Conservation (phyloP, 1,140 invertebrate species). For the Eueides isabella region DNA sequence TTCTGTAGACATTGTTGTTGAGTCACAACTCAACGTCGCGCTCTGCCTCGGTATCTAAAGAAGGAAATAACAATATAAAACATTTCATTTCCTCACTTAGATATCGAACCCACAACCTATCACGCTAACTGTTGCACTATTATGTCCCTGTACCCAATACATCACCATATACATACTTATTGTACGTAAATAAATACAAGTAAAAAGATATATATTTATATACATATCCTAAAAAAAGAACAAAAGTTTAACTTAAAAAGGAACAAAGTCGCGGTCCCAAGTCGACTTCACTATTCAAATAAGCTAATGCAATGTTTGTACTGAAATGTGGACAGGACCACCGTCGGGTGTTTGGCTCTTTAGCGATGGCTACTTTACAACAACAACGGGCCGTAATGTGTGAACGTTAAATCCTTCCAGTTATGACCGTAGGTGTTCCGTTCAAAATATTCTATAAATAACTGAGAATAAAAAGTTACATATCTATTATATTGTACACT, state of each 20-base stretch:
- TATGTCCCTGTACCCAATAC: too few relatives aligned
- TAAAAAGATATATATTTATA: too few relatives aligned
- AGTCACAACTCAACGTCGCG: too few relatives aligned
- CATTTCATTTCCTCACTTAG: too few relatives aligned
- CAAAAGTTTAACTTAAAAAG: neutral
- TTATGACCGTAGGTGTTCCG: slow-evolving; percentile 38
- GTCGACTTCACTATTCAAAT: neutral
- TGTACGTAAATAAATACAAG: too few relatives aligned
- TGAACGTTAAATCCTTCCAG: slow-evolving; percentile 48
- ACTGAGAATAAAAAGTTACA: neutral
- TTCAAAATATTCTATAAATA: slow-evolving; percentile 9
- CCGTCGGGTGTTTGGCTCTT: slow-evolving; percentile 59
- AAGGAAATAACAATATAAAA: too few relatives aligned
- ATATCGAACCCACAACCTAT: too few relatives aligned
- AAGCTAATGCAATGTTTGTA: slow-evolving; percentile 43
- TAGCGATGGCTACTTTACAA: slow-evolving; percentile 54
- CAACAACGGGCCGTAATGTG: slow-evolving; percentile 55
- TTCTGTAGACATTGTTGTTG: too few relatives aligned
- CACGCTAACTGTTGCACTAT: too few relatives aligned
- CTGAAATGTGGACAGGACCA: slow-evolving; percentile 51
- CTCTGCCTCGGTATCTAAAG: too few relatives aligned
- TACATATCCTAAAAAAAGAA: neutral
- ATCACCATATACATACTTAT: too few relatives aligned
- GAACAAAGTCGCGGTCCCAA: neutral
- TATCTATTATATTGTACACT: too few relatives aligned